A percentile compares a stretch with the other conserved stretches of the same genome.
Conservation (phyloP, 2,797 vertebrate genomes). For the Cheirogaleus major region DNA sequence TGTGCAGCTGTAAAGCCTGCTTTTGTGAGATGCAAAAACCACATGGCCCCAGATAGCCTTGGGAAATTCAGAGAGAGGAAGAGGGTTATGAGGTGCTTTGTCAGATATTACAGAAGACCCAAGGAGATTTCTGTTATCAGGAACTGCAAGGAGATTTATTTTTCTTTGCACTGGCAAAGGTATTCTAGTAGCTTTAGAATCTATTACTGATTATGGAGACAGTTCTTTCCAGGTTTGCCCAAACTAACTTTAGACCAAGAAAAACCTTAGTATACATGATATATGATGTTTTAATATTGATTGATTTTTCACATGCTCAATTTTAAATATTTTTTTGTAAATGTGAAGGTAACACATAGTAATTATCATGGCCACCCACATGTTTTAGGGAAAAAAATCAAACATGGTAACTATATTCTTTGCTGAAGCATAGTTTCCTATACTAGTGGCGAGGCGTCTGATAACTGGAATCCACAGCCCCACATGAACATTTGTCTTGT, state of each 20-base stretch:
- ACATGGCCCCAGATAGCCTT: not conserved
- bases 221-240: not conserved
- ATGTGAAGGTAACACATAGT: not conserved
- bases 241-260: not conserved
- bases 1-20: not conserved
- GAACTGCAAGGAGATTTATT: not conserved
- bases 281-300: not conserved
- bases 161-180: not conserved
- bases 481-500: not conserved
- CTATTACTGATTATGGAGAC: not conserved
- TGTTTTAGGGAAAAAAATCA: not conserved
- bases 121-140: not conserved
- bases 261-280: not conserved
- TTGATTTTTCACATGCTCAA: not conserved
- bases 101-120: not conserved
- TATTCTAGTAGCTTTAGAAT: not conserved
- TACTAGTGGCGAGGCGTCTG: not conserved
- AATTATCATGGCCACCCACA: not conserved
- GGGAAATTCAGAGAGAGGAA: not conserved
- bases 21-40: not conserved
- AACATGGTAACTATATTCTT: not conserved
- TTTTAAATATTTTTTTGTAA: not conserved
- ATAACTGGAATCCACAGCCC: not conserved
- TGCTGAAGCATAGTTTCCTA: not conserved
- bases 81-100: not conserved